Evolutionary conservation across 2,888 invertebrate genomes (phyloP).

Genomic region (Ormyrus pomaceus): DNA sequence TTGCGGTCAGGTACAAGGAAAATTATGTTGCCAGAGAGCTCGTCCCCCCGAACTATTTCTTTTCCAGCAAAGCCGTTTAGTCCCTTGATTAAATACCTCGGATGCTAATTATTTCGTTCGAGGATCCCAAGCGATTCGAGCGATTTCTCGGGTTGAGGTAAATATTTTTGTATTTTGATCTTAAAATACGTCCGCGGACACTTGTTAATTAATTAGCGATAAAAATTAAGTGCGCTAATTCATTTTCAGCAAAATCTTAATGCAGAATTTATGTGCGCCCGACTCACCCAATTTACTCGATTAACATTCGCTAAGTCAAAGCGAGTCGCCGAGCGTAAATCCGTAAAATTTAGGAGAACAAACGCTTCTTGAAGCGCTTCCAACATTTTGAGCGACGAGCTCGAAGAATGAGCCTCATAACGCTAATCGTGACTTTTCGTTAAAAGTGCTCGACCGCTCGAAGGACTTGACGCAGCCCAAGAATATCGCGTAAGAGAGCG

Average conservation of each 20-base stretch:
- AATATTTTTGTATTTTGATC: no score
- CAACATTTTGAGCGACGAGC: constrained; percentile 33
- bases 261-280: constrained; percentile 16
- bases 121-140: no score
- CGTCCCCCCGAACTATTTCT: no score
- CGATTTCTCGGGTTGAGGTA: no score
- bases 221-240: constrained; percentile 1
- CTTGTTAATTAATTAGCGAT: no score
- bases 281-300: constrained; percentile 27
- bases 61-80: no score
- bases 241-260: constrained; percentile 11
- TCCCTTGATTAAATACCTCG: no score
- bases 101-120: no score
- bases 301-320: constrained; percentile 27
- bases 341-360: neutral
- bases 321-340: neutral
- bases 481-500: neutral
- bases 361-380: constrained; percentile 27
- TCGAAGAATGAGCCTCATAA: constrained; percentile 14
- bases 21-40: no score
- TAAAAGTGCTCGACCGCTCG: neutral
- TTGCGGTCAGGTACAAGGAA: neutral
- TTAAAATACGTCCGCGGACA: no score
- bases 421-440: constrained; percentile 31
- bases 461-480: neutral